Percentiles rank a stretch among this genome's conserved stretches.
phyloP scores from a whole-genome alignment of 2,888 invertebrate genomes.

The Syrphus vitripennis region DNA sequence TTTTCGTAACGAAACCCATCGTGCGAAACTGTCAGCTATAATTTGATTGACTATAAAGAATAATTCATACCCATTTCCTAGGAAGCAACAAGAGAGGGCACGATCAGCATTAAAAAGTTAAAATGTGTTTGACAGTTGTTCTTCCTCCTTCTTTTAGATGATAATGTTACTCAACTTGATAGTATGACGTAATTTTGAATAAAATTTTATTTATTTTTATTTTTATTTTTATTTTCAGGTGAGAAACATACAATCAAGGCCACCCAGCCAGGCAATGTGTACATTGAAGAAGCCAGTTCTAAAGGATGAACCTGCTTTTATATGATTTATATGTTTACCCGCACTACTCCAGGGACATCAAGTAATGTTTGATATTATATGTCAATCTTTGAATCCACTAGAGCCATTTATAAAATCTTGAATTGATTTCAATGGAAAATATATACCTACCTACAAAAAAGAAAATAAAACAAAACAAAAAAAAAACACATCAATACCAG shows the following conservation, averaged over 20 bases:
- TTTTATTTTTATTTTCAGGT: constrained; percentile 69
- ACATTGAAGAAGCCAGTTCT: constrained; percentile 79
- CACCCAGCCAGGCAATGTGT: constrained; percentile 79
- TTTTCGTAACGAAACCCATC: constrained; percentile 38
- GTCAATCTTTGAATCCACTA: constrained; percentile 25
- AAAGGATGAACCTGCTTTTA: constrained; percentile 75
- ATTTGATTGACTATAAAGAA: constrained; percentile 55
- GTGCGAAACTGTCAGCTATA: constrained; percentile 44
- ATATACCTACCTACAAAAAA: neutral
- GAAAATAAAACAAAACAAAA: neutral
- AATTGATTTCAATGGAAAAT: constrained; percentile 40
- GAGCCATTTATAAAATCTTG: constrained; percentile 48
- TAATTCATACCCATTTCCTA: constrained; percentile 48
- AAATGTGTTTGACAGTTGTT: neutral
- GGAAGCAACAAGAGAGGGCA: constrained; percentile 29
- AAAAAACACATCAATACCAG: neutral
- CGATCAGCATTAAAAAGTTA: constrained; percentile 12
- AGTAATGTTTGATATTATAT: constrained; percentile 27
- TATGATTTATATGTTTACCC: constrained; percentile 2
- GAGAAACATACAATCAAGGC: constrained; percentile 78
- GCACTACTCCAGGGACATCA: constrained; percentile 14
- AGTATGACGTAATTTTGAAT: constrained; percentile 21
- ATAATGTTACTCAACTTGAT: constrained; percentile 5
- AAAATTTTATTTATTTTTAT: neutral
- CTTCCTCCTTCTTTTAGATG: neutral